Evolutionary conservation across 2,113 vertebrate genomes (phyloP), one percentile per base, ranked within the genome.

Genomic region (Microcebus jonahi): DNA sequence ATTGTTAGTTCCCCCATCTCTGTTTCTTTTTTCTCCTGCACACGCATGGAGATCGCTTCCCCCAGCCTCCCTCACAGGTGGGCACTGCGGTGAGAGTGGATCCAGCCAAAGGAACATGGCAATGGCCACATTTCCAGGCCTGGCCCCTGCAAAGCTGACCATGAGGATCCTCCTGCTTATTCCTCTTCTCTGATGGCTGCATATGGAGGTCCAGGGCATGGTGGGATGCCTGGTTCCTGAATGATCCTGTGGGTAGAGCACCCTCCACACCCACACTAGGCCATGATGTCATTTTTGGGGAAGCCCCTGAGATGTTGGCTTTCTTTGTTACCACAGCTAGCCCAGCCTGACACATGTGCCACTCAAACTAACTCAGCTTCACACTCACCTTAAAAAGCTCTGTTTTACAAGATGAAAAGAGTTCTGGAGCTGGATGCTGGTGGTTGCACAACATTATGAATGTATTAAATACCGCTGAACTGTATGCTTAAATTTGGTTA

Each of bases 281-380:
- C 8, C 0, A 2, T 3, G 39, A 29, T 3, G 0, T 36, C 2
- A 1, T 68, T 10, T 53, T 0, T 0, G 14, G 34, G 88, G 20
- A 20, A 50, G 82, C 15, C 80, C 15, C 14, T 2, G 53, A 67
- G 70, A 76, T 29, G 68, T 0, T 0, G 0, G n/a, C 18, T 23
- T 73, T 13, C 13, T 36, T 7, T 6, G 36, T 90, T 5, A 9
- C 18, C 25, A 2, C 59, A 9, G 87, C 6, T 3, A 23, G 34
- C 39, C 71, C 15, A 4, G 45, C 11, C 48, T 31, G 20, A 45
- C 63, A 27, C 9, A 2, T 5, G 6, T 20, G 18, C 6, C 5
- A 0, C 55, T 25, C 13, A 1, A 53, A 18, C 8, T 18, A 27
- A 73, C 14, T n/a, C 34, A 42, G 84, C 17, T 39, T 48, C 8